Evolutionary conservation across 2,797 vertebrate species (phyloP), one percentile per base, ranked within the genome.

Genomic region (Pipistrellus nathusii): DNA sequence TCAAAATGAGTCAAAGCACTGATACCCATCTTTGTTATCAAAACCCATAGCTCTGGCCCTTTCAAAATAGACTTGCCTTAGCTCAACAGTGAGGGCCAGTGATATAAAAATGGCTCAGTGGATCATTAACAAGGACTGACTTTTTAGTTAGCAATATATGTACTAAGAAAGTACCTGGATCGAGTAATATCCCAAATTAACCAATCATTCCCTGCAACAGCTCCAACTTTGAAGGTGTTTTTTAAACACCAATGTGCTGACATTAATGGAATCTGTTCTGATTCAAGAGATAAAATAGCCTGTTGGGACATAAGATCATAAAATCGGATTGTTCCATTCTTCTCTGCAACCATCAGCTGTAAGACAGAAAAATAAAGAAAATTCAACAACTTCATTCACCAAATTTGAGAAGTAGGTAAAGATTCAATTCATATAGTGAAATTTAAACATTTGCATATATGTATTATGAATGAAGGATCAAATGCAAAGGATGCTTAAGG

Each of bases 291-390:
- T 66, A 99, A 98, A 96, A 99, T 99, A 91, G 99, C 99, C 96
- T 99, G 99, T 93, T 99, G 99, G 81, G 98, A 98, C 88, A 99
- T 95, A 92, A 99, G 98, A 97, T 99, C 99, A 57, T 99, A 99
- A 98, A 99, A 99, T 18, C 99, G 98, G 87, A 99, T 99, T 0
- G 98, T 99, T 80, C 99, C 99, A 85, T 98, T 99, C 97, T 99
- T 99, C 97, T 99, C 99, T 0, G 99, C 99, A 92, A 99, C 99
- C 99, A 99, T 99, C 95, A 99, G 96, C 99, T 99, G 97, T 30
- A 96, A 97, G 1, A 96, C 68, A 96, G 71, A 62, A 94, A 92
- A 76, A 57, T 13, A 78, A 80, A 85, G 21, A 64, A 48, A 75
- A 95, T 2, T 82, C 10, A 84, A 62, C 11, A 9, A 85, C 41